A percentile compares a stretch with the other conserved stretches of the same genome.
Evolutionary conservation across 2,888 invertebrate species (phyloP).

Genomic region (Tinea trinotella): DNA sequence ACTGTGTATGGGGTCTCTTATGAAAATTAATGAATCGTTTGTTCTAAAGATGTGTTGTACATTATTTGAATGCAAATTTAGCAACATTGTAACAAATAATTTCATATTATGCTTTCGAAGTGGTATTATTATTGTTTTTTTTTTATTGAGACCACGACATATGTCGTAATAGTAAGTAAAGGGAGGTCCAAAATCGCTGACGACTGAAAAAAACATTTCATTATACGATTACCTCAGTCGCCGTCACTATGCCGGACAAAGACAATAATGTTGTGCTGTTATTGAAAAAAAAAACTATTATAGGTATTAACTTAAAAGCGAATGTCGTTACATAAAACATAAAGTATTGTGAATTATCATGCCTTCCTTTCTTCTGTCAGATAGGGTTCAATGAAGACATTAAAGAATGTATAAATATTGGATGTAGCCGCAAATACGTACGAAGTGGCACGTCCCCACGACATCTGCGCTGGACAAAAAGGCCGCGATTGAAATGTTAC

Average conservation of each 20-base stretch:
- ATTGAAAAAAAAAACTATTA: too few species aligned
- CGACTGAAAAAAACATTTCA: too few species aligned
- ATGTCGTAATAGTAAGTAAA: too few species aligned
- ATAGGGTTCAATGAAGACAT: slow-evolving; percentile 66
- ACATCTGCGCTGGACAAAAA: slow-evolving; percentile 30
- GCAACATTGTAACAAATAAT: not conserved
- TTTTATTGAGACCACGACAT: too few species aligned
- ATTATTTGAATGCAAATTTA: slow-evolving; percentile 4
- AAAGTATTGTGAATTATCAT: not conserved
- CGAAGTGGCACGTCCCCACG: slow-evolving; percentile 8
- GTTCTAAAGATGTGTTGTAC: slow-evolving; percentile 7
- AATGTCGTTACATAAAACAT: not conserved
- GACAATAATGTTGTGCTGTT: too few species aligned
- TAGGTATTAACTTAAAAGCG: too few species aligned
- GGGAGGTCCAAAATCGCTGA: too few species aligned
- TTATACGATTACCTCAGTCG: too few species aligned
- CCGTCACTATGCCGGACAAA: too few species aligned
- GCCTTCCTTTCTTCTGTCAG: slow-evolving; percentile 51
- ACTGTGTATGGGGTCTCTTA: slow-evolving; percentile 4
- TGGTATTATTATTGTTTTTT: not conserved
- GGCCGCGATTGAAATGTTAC: slow-evolving; percentile 66
- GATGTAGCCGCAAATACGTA: slow-evolving; percentile 26
- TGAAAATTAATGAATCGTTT: slow-evolving; percentile 14
- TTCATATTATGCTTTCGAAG: too few species aligned
- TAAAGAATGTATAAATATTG: slow-evolving; percentile 64